phyloP scores from a whole-genome alignment of 1,140 invertebrate species.

The Ctenoplectra terminalis region DNA sequence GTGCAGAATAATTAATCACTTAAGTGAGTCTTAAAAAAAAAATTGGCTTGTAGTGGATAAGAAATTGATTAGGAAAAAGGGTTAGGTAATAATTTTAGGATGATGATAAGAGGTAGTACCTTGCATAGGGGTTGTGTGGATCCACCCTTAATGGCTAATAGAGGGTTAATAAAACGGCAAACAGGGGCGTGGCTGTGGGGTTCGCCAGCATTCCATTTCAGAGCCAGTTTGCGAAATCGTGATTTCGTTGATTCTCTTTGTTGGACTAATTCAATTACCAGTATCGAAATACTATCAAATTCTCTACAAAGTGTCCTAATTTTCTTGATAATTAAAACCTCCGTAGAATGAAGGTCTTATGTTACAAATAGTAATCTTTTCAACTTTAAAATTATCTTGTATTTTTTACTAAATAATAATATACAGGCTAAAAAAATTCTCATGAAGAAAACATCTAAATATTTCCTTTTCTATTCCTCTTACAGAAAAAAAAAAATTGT shows the following conservation, averaged over 20 bases:
- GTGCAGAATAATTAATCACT: neutral
- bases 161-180: conserved; percentile 53
- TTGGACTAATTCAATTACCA: conserved; percentile 8
- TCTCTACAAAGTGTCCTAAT: too few species aligned
- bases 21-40: neutral
- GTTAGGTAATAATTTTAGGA: conserved; percentile 13
- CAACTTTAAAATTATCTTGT: too few species aligned
- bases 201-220: neutral
- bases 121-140: neutral
- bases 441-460: too few species aligned
- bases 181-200: conserved; percentile 24
- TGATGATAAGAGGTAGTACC: neutral
- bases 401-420: too few species aligned
- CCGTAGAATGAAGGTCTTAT: too few species aligned
- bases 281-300: neutral
- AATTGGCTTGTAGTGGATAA: neutral
- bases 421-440: too few species aligned
- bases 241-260: conserved; percentile 41
- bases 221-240: conserved; percentile 18
- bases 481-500: too few species aligned
- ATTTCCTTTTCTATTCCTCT: too few species aligned
- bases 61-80: neutral
- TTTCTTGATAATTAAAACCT: too few species aligned
- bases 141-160: conserved; percentile 41
- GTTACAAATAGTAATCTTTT: too few species aligned